Base-by-base conservation (phyloP, 2,888 invertebrate species). In the Cataglyphis altisquamis region DNA sequence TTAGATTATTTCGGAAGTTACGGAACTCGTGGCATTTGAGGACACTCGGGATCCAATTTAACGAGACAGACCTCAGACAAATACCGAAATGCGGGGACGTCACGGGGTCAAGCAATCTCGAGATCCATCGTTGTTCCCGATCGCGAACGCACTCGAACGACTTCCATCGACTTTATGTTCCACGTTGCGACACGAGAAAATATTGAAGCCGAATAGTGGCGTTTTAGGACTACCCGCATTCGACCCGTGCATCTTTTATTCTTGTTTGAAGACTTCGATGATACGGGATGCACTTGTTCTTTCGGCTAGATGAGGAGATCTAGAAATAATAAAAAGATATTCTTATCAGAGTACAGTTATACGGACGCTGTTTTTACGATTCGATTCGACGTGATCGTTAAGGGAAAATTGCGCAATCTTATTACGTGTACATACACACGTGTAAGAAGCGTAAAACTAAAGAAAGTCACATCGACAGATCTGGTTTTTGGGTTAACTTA, bases 161-260 rank as follows among this genome's bases (percentile, higher is more conserved):
- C 12, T 48, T 48, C 57, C 25, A n/a, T n/a, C 55, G 62, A 57
- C 66, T 81, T 63, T 82, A 48, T 41, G 67, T 60, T 52, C 48
- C 55, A n/a, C 63, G n/a, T 72, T 63, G 73, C 67, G 45, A 67
- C 32, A 36, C 67, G 63, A 60, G 57, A 41, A 72, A 63, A 73
- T 78, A 74, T 67, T 41, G 64, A 36, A 68, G 62, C 32, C 60
- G 36, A 48, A 48, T 67, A 45, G 18, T 52, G 9, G 39, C 78
- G 73, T 45, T 85, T 85, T 85, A 78, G 63, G 29, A 32, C 9
- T 48, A 55, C 64, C 73, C 78, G 62, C 52, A 36, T 72, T 75
- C 62, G 63, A 45, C 12, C 48, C 9, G 25, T 82, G 78, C 82
- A 86, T 82, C 48, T 84, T 86, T 84, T 84, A 86, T 84, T 67